These are phyloP conservation scores for Carassius gibelio DNA, from an alignment of 2,113 vertebrate genomes.

Conservation along the genomic window DNA sequence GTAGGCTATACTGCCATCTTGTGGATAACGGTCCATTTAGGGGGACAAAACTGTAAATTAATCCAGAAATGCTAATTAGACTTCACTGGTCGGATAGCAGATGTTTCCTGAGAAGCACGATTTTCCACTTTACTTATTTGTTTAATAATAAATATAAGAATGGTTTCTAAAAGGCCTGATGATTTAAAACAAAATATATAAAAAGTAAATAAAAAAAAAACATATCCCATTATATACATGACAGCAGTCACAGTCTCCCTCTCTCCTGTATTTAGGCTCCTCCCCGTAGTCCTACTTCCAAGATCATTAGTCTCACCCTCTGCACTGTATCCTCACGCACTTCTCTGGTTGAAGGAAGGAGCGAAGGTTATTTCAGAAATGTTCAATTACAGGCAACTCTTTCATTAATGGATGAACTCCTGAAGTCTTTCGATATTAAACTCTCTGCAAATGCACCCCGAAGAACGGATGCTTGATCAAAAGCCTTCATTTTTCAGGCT, in stretches of 20 bases:
- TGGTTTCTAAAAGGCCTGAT: background rate
- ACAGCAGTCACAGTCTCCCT: background rate
- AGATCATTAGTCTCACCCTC: conserved; percentile 26
- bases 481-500: conserved; percentile 14
- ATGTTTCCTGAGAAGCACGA: background rate
- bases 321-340: conserved; percentile 25
- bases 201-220: background rate
- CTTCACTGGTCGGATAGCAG: background rate
- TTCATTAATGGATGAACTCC: conserved; percentile 20
- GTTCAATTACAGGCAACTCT: conserved; percentile 23
- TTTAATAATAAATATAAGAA: background rate
- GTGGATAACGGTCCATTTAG: background rate
- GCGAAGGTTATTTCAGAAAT: conserved; percentile 22
- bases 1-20: conserved; percentile 19
- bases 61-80: background rate
- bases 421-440: conserved; percentile 34
- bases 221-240: background rate
- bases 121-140: background rate
- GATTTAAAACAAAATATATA: background rate
- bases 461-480: conserved; percentile 27
- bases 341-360: conserved; percentile 3
- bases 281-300: conserved; percentile 34
- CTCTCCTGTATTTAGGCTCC: conserved; percentile 14
- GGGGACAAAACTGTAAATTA: background rate
- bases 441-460: background rate